Percentiles rank a stretch among this genome's conserved stretches.
These are phyloP conservation scores for Lepidurus arcticus DNA, from an alignment of 1,140 invertebrate species.

Conservation along the genomic window DNA sequence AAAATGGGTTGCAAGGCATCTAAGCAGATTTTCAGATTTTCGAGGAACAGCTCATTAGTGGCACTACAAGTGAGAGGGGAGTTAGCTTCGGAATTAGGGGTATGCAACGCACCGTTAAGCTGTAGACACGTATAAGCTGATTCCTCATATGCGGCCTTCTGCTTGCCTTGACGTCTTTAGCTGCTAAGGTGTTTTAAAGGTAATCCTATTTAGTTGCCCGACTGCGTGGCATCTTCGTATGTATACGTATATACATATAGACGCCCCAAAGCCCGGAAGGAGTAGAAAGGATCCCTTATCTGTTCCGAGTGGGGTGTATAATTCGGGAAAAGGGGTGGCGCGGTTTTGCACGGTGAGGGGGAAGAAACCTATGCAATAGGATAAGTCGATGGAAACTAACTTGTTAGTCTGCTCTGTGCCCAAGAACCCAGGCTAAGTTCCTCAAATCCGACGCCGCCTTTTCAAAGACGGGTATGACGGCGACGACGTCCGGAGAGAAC, in stretches of 20 bases:
- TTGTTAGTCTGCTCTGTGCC: conserved; percentile 7
- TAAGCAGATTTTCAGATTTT: neutral
- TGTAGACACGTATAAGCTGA: conserved; percentile 2
- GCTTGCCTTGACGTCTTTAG: conserved; percentile 1
- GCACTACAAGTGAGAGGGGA: neutral
- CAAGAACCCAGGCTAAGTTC: conserved; percentile 17
- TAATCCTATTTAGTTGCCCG: conserved; percentile 12
- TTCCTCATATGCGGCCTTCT: conserved; percentile 10
- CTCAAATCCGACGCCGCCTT: conserved; percentile 17
- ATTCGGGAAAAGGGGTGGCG: neutral
- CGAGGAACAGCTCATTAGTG: neutral
- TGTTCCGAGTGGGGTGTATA: neutral
- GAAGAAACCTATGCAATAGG: conserved; percentile 21
- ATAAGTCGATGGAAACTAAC: conserved; percentile 22
- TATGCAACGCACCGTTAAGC: neutral
- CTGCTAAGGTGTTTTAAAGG: conserved; percentile 22
- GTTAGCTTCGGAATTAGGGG: neutral
- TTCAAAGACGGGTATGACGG: neutral
- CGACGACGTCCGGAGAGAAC: conserved; percentile 16
- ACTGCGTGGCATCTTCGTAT: conserved; percentile 3
- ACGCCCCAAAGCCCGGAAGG: conserved; percentile 2
- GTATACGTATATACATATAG: neutral
- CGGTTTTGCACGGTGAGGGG: neutral
- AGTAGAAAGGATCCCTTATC: conserved; percentile 21
- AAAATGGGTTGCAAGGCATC: neutral